Evolutionary conservation across 1,140 invertebrate genomes (phyloP).

Genomic region (Drosophila virilis): DNA sequence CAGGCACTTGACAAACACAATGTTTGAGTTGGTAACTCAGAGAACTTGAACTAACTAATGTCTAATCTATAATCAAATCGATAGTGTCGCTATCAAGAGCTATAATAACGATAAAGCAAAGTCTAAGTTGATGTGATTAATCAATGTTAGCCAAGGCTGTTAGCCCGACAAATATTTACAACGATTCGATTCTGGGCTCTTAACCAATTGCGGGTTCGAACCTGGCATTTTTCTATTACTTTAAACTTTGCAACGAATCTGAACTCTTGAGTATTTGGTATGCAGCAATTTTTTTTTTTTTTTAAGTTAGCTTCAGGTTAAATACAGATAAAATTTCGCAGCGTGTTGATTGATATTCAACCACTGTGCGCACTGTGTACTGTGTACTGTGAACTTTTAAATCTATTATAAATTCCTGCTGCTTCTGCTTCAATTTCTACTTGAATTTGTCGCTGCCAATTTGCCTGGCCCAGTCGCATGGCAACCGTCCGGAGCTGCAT

Average conservation of each 20-base stretch:
- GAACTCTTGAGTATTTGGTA: no score
- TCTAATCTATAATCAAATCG: conserved; percentile 9
- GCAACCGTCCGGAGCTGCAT: conserved; percentile 32
- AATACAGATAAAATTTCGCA: background rate
- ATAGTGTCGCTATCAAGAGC: conserved; percentile 1
- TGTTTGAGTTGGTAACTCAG: background rate
- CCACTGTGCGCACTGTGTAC: conserved; percentile 12
- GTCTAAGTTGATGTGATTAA: background rate
- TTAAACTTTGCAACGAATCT: no score
- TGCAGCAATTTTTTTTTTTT: no score
- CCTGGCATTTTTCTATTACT: no score
- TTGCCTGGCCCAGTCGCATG: conserved; percentile 5
- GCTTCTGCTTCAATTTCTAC: background rate
- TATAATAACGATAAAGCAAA: background rate
- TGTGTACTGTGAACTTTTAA: conserved; percentile 4
- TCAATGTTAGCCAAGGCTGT: no score
- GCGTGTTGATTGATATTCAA: conserved; percentile 2
- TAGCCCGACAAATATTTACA: no score
- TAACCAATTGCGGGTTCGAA: no score
- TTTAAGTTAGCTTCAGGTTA: no score
- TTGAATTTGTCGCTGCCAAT: conserved; percentile 4
- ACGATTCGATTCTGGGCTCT: no score
- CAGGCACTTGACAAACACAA: no score
- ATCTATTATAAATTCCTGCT: conserved; percentile 13
- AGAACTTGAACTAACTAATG: background rate